A percentile compares a stretch with the other conserved stretches of the same genome.
These are phyloP conservation scores for Pyxicephalus adspersus DNA, from an alignment of 2,113 vertebrate genomes.

Conservation along the genomic window DNA sequence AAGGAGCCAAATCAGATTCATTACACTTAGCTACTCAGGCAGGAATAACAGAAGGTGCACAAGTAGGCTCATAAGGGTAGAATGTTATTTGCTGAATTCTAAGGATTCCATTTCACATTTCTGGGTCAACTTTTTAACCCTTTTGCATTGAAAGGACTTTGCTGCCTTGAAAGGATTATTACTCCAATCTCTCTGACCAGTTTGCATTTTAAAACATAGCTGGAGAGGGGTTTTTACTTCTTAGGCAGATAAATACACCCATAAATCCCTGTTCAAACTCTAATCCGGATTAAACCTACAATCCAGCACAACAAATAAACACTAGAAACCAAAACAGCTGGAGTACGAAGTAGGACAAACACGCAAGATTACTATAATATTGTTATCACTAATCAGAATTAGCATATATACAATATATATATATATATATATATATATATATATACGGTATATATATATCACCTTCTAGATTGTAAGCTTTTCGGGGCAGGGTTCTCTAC, in stretches of 20 bases:
- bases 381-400: too few relatives aligned
- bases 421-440: too few relatives aligned
- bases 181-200: neutral
- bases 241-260: constrained; percentile 30
- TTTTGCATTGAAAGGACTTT: neutral
- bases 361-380: neutral
- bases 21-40: neutral
- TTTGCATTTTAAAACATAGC: constrained; percentile 13
- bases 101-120: neutral
- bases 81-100: constrained; percentile 13
- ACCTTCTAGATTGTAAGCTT: too few relatives aligned
- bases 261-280: constrained; percentile 8
- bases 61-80: neutral
- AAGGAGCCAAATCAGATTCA: too few relatives aligned
- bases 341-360: constrained; percentile 2
- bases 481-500: too few relatives aligned
- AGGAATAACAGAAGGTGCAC: neutral
- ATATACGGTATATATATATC: too few relatives aligned
- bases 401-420: too few relatives aligned
- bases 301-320: constrained; percentile 32
- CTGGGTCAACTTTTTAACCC: constrained; percentile 9
- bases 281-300: constrained; percentile 25
- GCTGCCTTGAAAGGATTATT: neutral
- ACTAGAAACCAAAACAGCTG: neutral
- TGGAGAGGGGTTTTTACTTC: constrained; percentile 22